A percentile compares a stretch with the other conserved stretches of the same genome.
These are phyloP conservation scores for Harpalus rubripes DNA, from an alignment of 2,888 invertebrate species.

Conservation along the genomic window DNA sequence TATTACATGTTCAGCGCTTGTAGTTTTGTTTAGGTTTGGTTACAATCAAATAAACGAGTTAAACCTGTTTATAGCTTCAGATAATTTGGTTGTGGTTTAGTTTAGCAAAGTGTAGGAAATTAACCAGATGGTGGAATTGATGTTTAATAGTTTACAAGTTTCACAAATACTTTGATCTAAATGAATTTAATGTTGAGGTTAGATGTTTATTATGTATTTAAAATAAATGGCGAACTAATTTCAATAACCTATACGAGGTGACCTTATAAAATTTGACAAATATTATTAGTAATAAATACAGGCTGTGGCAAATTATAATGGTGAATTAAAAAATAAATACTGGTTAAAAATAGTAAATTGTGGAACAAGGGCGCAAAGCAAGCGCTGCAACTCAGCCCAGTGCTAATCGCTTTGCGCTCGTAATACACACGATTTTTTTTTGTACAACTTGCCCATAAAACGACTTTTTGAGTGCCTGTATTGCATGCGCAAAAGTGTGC, in stretches of 20 bases:
- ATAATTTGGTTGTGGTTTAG: constrained; percentile 2
- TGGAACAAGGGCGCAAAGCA: too few relatives aligned
- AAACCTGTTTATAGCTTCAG: not conserved
- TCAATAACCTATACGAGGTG: not conserved
- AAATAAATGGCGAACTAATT: not conserved
- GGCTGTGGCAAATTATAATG: too few relatives aligned
- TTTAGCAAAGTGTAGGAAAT: not conserved
- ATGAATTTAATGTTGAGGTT: not conserved
- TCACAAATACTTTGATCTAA: constrained; percentile 3
- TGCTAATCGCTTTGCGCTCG: too few relatives aligned
- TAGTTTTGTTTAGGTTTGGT: constrained; percentile 7
- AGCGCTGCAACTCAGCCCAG: too few relatives aligned
- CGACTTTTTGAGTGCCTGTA: too few relatives aligned
- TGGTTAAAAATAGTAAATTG: too few relatives aligned
- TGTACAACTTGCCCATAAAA: too few relatives aligned
- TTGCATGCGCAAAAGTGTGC: too few relatives aligned
- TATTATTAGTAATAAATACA: too few relatives aligned
- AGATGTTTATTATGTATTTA: not conserved
- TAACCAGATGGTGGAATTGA: constrained; percentile 5
- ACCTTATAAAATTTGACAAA: not conserved
- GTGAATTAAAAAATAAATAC: too few relatives aligned
- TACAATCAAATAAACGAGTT: constrained; percentile 12
- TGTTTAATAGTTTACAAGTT: constrained; percentile 4
- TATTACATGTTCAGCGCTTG: not conserved
- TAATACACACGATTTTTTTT: too few relatives aligned